Conservation (phyloP, 1,140 invertebrate genomes). For the Ruditapes philippinarum region DNA sequence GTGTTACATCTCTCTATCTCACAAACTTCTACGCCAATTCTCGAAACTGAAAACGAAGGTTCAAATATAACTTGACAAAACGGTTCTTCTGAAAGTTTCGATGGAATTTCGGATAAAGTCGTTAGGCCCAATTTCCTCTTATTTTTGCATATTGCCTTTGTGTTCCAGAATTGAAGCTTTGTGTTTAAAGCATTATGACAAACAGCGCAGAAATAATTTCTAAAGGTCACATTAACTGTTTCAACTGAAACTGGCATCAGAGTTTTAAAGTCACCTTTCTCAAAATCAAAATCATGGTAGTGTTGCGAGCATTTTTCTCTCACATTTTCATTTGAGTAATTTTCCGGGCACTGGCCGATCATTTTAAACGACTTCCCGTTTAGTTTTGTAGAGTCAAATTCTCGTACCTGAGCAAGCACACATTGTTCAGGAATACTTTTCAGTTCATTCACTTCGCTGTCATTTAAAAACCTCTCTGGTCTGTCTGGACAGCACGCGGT, state of each 20-base stretch:
- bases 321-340: neutral
- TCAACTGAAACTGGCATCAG: neutral
- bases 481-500: neutral
- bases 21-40: neutral
- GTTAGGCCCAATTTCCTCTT: neutral
- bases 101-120: neutral
- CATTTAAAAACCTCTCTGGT: neutral
- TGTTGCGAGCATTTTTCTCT: neutral
- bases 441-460: neutral
- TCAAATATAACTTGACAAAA: neutral
- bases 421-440: neutral
- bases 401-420: neutral
- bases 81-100: neutral
- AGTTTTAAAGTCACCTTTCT: too few relatives aligned
- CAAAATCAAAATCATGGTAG: slow-evolving; percentile 21
- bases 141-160: neutral
- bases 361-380: neutral
- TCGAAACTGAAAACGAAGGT: neutral
- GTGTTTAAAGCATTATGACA: neutral
- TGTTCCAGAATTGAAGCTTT: neutral
- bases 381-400: neutral
- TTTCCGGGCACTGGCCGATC: neutral
- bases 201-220: slow-evolving; percentile 17
- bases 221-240: neutral
- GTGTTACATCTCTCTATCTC: slow-evolving; percentile 1